A percentile compares a stretch with the other conserved stretches of the same genome.
Evolutionary conservation across 2,797 vertebrate genomes (phyloP).

Genomic region (Cyclopterus lumpus): DNA sequence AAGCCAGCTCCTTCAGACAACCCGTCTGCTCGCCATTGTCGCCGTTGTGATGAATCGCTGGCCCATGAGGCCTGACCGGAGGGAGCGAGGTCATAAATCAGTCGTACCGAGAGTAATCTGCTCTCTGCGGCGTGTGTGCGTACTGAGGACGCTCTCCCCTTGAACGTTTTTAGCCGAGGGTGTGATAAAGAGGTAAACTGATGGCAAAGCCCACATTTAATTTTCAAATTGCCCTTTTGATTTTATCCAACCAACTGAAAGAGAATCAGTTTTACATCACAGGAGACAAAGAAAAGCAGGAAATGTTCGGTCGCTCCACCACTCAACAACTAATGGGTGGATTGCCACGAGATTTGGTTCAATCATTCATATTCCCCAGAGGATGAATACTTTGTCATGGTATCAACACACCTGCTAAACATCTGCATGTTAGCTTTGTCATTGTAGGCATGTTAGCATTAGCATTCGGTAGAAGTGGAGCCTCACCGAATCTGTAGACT

Average conservation of each 20-base stretch:
- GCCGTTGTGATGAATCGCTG: conserved; percentile 66
- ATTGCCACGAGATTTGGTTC: neutral
- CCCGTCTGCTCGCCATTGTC: conserved; percentile 65
- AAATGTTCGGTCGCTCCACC: neutral
- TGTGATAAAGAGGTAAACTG: conserved; percentile 62
- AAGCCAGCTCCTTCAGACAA: conserved; percentile 48
- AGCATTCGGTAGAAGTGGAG: neutral
- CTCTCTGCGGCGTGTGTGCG: conserved; percentile 16
- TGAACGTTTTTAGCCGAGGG: conserved; percentile 27
- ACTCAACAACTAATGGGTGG: neutral
- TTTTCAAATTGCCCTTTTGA: neutral
- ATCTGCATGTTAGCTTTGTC: neutral
- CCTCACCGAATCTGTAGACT: conserved; percentile 26
- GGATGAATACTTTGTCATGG: neutral
- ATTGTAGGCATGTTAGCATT: neutral
- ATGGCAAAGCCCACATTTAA: conserved; percentile 11
- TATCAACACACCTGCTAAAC: neutral
- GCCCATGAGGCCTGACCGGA: conserved; percentile 45
- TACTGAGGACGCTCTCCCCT: conserved; percentile 35
- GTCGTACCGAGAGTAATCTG: conserved; percentile 38
- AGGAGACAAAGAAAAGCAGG: conserved; percentile 21
- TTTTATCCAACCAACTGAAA: conserved; percentile 9
- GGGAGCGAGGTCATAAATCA: conserved; percentile 67
- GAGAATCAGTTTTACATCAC: conserved; percentile 15
- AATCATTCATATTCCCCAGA: neutral